A percentile compares a stretch with the other conserved stretches of the same genome.
phyloP scores from a whole-genome alignment of 2,888 invertebrate genomes.

The Piscicola geometra region DNA sequence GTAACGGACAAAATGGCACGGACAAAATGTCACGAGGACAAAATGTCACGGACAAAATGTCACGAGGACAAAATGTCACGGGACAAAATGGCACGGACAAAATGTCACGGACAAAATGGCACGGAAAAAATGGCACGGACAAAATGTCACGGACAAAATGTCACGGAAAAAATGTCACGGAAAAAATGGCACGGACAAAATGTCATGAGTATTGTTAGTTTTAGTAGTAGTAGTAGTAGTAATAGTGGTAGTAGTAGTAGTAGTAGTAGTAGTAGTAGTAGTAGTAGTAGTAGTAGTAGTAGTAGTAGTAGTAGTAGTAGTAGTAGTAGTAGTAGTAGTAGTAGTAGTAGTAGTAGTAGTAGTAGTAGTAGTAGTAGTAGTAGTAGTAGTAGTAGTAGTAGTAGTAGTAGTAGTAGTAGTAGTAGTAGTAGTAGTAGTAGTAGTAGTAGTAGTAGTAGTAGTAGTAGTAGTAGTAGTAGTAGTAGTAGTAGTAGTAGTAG shows the following conservation, averaged over 20 bases:
- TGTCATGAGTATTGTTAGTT: too few relatives aligned
- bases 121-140: too few relatives aligned
- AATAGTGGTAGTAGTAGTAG: not conserved
- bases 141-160: too few relatives aligned
- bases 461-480: not conserved
- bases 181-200: too few relatives aligned
- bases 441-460: constrained; percentile 10
- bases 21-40: too few relatives aligned
- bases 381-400: constrained; percentile 18
- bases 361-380: constrained; percentile 17
- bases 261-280: constrained; percentile 6
- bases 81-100: too few relatives aligned
- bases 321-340: constrained; percentile 2
- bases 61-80: too few relatives aligned
- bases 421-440: constrained; percentile 15
- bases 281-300: constrained; percentile 7
- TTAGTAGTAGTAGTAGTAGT: not conserved
- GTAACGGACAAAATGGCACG: too few relatives aligned
- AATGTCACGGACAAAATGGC: too few relatives aligned
- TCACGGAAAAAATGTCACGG: too few relatives aligned
- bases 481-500: constrained; percentile 10
- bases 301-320: not conserved
- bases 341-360: constrained; percentile 14
- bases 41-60: too few relatives aligned
- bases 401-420: not conserved